phyloP scores from a whole-genome alignment of 1,140 invertebrate species.

The Drosophila aff. region DNA sequence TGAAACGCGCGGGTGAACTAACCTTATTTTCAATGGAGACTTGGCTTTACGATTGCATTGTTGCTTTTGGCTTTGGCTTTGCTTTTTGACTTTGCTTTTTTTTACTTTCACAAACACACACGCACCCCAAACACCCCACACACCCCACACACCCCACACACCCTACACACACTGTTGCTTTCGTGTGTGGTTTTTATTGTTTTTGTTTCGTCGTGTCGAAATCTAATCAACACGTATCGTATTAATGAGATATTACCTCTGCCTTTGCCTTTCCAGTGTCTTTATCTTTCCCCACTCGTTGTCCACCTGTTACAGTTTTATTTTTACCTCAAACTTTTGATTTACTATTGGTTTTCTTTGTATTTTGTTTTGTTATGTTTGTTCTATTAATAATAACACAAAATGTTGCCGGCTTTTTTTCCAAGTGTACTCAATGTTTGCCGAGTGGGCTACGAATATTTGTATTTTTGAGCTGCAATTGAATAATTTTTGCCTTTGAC shows the following conservation, averaged over 20 bases:
- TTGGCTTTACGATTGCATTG: conserved; percentile 58
- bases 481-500: conserved; percentile 54
- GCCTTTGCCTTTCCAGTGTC: conserved; percentile 49
- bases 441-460: conserved; percentile 3
- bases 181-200: not conserved
- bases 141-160: conserved; percentile 19
- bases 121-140: conserved; percentile 23
- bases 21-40: conserved; percentile 73
- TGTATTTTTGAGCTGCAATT: conserved; percentile 27
- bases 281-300: conserved; percentile 42
- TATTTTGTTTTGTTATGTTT: not conserved
- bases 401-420: not conserved
- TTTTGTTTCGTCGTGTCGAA: conserved; percentile 55
- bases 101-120: conserved; percentile 25
- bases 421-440: conserved; percentile 18
- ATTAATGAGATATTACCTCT: conserved; percentile 62
- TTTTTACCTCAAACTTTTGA: not conserved
- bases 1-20: conserved; percentile 60
- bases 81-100: conserved; percentile 16
- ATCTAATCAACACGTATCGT: conserved; percentile 80
- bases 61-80: conserved; percentile 31
- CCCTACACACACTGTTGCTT: conserved; percentile 10
- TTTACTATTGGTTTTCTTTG: not conserved
- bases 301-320: conserved; percentile 11
- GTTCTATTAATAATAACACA: not conserved